Evolutionary conservation across 2,113 vertebrate genomes (phyloP).

Genomic region (Engraulis encrasicolus): DNA sequence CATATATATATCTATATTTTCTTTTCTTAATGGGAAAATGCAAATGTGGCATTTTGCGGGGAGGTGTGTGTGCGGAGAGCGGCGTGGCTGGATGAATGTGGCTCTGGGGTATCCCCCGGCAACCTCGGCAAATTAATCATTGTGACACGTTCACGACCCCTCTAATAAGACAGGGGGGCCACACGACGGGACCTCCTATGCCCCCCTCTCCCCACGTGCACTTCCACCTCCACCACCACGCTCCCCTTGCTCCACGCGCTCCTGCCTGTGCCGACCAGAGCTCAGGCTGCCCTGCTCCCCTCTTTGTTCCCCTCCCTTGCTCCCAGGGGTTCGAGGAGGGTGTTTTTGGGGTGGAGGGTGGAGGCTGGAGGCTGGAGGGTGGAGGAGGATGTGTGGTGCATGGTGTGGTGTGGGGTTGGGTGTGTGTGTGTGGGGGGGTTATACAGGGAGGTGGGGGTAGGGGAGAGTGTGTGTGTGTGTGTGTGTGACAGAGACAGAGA

Average conservation of each 20-base stretch:
- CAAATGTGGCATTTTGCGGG: slow-evolving; percentile 80
- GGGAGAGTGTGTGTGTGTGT: no score
- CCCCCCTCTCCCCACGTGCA: no score
- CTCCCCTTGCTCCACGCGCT: no score
- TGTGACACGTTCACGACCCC: slow-evolving; percentile 84
- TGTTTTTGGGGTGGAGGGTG: slow-evolving; percentile 69
- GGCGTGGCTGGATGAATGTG: slow-evolving; percentile 77
- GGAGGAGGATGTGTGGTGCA: no score
- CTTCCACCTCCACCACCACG: slow-evolving; percentile 72
- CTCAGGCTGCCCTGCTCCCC: slow-evolving; percentile 71
- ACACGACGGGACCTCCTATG: no score
- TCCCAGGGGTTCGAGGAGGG: slow-evolving; percentile 71
- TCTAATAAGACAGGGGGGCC: slow-evolving; percentile 85
- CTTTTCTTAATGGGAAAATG: slow-evolving; percentile 79
- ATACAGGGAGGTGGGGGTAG: no score
- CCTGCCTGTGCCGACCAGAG: slow-evolving; percentile 49
- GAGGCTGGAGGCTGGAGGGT: slow-evolving; percentile 64
- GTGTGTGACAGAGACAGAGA: no score
- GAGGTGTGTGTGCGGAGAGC: slow-evolving; percentile 73
- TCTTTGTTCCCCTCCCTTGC: slow-evolving; percentile 78
- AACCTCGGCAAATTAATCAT: slow-evolving; percentile 84
- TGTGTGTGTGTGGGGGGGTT: slow-evolving; percentile 44
- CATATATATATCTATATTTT: slow-evolving; percentile 80
- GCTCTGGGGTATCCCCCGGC: slow-evolving; percentile 81
- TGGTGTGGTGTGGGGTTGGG: slow-evolving; percentile 35